Base-by-base conservation (phyloP, 2,113 vertebrate genomes). In the Lonchura striata region DNA sequence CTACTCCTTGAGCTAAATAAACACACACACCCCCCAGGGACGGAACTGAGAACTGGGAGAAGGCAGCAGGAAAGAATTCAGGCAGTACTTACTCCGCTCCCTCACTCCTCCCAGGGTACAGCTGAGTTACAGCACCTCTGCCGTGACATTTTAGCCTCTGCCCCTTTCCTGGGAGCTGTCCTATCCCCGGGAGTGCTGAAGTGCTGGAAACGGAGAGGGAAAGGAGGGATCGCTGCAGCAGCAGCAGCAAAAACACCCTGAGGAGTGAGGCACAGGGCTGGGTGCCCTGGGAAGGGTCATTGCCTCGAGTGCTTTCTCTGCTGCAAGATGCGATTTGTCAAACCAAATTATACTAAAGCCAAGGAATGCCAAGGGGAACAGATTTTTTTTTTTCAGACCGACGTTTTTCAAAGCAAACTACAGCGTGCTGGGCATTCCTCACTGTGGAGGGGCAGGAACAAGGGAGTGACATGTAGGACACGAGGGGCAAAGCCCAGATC, bases 41-140 rank as follows among this genome's bases (percentile, higher is more conserved):
- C 31, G 49, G n/a, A 28, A 6, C 9, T 14, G 37, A 39, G 66
- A 53, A 35, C 31, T 5, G 33, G 33, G 59, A 64, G 39, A 53
- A 27, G 53, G 39, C 35, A 44, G 49, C 14, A 9, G 23, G 46
- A 52, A 39, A 8, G 17, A 39, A 13, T 69, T 41, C 37, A 13
- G 17, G 39, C 30, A 65, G 64, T 27, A 35, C 11, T 33, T 47
- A 6, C 12, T 27, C 19, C 66, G 0, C 28, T 35, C 42, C 54
- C 0, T 0, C 1, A 0, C 31, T 64, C 15, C 6, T 8, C 1
- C 0, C 65, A 1, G 19, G 44, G 30, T 0, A 2, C 54, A 1
- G 28, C 28, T 2, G 4, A 17, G 14, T 9, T 12, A 4, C 23
- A 57, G 4, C 33, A 1, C 12, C 47, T 64, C 52, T 52, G 15